A percentile compares a stretch with the other conserved stretches of the same genome.
Evolutionary conservation across 2,797 vertebrate genomes (phyloP).

Genomic region (Danio jaintianensis): DNA sequence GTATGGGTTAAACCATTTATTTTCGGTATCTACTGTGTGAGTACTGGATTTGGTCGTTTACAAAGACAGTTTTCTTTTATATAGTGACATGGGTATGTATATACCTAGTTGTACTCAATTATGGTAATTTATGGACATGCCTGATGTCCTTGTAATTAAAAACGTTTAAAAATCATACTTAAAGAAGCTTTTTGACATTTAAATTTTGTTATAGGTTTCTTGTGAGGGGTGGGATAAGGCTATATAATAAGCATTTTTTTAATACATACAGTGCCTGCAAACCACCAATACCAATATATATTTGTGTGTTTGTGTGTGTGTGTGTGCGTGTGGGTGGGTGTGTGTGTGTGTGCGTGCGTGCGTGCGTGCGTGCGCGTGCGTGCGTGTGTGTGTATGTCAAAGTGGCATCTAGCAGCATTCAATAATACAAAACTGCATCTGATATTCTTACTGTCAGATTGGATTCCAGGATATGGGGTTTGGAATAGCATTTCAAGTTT

Average conservation of each 20-base stretch:
- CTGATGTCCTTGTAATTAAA: too few species aligned
- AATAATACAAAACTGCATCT: conserved; percentile 50
- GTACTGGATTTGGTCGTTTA: too few species aligned
- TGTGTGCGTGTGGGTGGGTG: neutral
- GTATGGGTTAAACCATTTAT: conserved; percentile 45
- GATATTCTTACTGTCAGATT: conserved; percentile 39
- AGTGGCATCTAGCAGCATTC: neutral
- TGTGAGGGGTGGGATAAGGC: too few species aligned
- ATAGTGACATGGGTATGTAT: too few species aligned
- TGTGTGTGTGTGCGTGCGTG: neutral
- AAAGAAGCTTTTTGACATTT: too few species aligned
- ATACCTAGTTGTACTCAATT: too few species aligned
- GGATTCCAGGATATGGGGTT: conserved; percentile 35
- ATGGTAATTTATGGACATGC: too few species aligned
- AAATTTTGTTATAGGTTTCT: too few species aligned
- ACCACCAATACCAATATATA: too few species aligned
- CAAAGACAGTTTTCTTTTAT: neutral
- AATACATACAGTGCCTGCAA: neutral
- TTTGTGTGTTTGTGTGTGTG: neutral
- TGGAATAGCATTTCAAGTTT: conserved; percentile 30
- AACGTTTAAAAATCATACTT: too few species aligned
- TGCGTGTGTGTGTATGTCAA: neutral
- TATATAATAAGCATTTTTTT: too few species aligned
- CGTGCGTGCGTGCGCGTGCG: neutral
- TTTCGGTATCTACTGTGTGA: neutral